Base-by-base conservation (phyloP, 35 echinoderm and acorn worm genomes). In the Patiria miniata region DNA sequence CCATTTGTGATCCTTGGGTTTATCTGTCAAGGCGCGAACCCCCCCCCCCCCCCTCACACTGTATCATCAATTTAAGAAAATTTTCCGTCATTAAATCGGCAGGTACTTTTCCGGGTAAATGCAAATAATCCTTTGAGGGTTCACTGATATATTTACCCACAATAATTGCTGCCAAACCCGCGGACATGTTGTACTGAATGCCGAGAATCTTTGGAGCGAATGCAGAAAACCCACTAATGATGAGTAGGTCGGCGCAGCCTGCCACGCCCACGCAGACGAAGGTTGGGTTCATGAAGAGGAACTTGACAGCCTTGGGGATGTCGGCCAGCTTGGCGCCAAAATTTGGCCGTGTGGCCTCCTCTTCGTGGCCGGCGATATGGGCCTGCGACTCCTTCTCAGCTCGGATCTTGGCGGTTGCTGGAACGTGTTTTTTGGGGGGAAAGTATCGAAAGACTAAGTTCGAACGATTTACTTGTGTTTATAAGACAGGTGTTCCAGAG, bases 181-280 rank as follows among this genome's bases (percentile, higher is more conserved):
- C 60, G 16, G 92, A 85, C 38, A 73, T 32, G 5, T 40, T 68
- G 44, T 89, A 93, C 83, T 93, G 92, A 55, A 89, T 93, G 53
- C 85, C 92, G n/a, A 93, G 54, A 73, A 93, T 81, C 51, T 93
- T 93, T 0, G 92, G 92, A 22, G 83, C 40, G 32, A 93, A 93
- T 14, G 87, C 68, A 0, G 87, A 68, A 78, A 89, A 93, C 6
- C 87, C 86, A 39, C 68, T 79, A 16, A 93, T 54, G 29, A 93
- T 50, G 23, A 93, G 79, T 0, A 61, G 29, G 4, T 88, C 86
- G 7, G 86, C 58, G 23, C 92, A 89, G 7, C 61, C 86, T 18
- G 86, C 92, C 40, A 93, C 30, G 0, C 54, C 78, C 1, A 77
- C 77, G 50, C 51, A 89, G 36, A 93, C 78, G 77, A 80, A 93